Percentiles rank a stretch among this genome's conserved stretches.
Evolutionary conservation across 2,797 vertebrate genomes (phyloP).

Genomic region (Nyctalus aviator): DNA sequence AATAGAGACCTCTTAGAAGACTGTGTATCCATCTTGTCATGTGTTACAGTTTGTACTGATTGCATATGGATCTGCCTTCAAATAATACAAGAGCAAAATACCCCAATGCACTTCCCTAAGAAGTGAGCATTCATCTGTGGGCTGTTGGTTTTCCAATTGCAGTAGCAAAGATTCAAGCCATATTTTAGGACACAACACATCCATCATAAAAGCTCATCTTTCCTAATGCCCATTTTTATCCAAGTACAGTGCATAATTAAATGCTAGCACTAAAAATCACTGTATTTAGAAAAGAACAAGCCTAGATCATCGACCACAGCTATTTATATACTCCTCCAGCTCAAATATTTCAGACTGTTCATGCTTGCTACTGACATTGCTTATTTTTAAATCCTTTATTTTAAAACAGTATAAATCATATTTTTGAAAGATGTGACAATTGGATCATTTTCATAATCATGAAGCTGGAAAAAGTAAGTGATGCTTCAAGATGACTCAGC

Average conservation of each 20-base stretch:
- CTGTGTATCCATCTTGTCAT: neutral
- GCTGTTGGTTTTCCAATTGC: slow-evolving; percentile 65
- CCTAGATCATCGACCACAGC: slow-evolving; percentile 74
- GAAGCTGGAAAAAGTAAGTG: neutral
- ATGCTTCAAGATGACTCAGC: slow-evolving; percentile 25
- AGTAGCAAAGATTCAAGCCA: slow-evolving; percentile 62
- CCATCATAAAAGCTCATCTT: slow-evolving; percentile 77
- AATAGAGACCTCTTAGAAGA: slow-evolving; percentile 62
- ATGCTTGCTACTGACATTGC: slow-evolving; percentile 14
- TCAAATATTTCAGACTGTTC: slow-evolving; percentile 67
- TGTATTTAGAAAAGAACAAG: slow-evolving; percentile 77
- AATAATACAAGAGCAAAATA: slow-evolving; percentile 69
- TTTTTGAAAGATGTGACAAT: slow-evolving; percentile 37
- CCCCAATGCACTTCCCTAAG: slow-evolving; percentile 32
- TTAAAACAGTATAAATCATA: slow-evolving; percentile 28
- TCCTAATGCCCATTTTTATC: slow-evolving; percentile 78
- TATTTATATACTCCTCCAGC: slow-evolving; percentile 75
- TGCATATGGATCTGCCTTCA: slow-evolving; percentile 59
- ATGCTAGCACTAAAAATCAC: slow-evolving; percentile 61
- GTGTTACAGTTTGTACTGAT: slow-evolving; percentile 54
- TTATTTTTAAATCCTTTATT: slow-evolving; percentile 55
- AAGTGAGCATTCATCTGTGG: slow-evolving; percentile 71
- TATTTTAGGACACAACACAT: slow-evolving; percentile 71
- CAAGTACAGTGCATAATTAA: slow-evolving; percentile 76
- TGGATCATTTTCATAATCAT: slow-evolving; percentile 1